Evolutionary conservation across 2,113 vertebrate species (phyloP).

Genomic region (Oncorhynchus keta): DNA sequence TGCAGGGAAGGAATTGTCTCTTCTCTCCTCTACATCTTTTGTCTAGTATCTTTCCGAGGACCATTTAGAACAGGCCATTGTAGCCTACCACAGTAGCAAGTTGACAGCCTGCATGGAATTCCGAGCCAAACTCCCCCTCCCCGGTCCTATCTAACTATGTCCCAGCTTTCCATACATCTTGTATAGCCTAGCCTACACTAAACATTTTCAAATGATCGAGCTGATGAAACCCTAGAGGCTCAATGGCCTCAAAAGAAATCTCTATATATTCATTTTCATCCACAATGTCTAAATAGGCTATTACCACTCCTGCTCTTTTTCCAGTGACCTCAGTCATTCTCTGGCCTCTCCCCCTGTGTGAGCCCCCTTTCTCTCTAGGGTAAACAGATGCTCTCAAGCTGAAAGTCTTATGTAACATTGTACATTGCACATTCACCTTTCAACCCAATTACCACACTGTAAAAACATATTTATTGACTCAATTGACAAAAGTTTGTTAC

Average conservation of each 20-base stretch:
- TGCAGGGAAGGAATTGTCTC: too few relatives aligned
- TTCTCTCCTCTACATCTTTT: too few relatives aligned
- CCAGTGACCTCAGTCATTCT: background rate
- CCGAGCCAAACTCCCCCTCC: too few relatives aligned
- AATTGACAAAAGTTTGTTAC: too few relatives aligned
- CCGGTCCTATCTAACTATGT: too few relatives aligned
- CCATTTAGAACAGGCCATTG: background rate
- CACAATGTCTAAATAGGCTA: background rate
- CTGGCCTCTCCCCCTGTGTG: background rate
- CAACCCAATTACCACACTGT: too few relatives aligned
- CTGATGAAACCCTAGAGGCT: background rate
- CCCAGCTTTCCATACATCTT: too few relatives aligned
- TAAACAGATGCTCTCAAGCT: constrained; percentile 20
- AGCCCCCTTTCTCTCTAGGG: constrained; percentile 1
- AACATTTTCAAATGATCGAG: too few relatives aligned
- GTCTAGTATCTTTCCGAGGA: too few relatives aligned
- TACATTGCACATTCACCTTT: background rate
- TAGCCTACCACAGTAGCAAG: background rate
- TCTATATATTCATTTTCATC: background rate
- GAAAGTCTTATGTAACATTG: constrained; percentile 16
- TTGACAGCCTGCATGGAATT: too few relatives aligned
- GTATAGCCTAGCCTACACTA: too few relatives aligned
- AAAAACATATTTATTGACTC: too few relatives aligned
- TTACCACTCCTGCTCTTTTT: background rate
- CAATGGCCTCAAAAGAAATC: background rate